Percentiles rank a stretch among this genome's conserved stretches.
Evolutionary conservation across 2,797 vertebrate genomes (phyloP).

Genomic region (Eupleurogrammus muticus): DNA sequence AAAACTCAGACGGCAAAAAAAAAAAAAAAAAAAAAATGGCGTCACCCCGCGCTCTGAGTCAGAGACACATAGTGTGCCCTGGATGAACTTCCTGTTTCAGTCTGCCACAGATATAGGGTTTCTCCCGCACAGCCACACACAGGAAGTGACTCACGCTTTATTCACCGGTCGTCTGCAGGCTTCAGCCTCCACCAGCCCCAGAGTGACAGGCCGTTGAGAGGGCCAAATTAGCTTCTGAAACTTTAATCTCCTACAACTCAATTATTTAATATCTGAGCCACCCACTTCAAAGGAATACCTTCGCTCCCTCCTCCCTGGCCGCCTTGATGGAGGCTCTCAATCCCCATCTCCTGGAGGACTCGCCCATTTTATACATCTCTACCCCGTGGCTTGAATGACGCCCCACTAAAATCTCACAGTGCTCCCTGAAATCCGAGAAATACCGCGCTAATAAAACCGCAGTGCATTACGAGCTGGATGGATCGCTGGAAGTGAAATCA

Average conservation of each 20-base stretch:
- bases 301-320: conserved; percentile 56
- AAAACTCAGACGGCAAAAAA: conserved; percentile 76
- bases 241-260: conserved; percentile 83
- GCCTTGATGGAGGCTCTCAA: conserved; percentile 73
- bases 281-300: conserved; percentile 81
- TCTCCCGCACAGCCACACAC: conserved; percentile 74
- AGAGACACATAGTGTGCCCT: conserved; percentile 70
- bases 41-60: conserved; percentile 75
- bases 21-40: too few species aligned
- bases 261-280: conserved; percentile 85
- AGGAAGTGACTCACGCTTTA: conserved; percentile 82
- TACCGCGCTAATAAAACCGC: conserved; percentile 53
- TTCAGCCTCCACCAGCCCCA: conserved; percentile 65
- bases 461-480: conserved; percentile 44
- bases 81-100: conserved; percentile 82
- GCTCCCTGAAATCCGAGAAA: conserved; percentile 61
- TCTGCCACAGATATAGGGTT: conserved; percentile 79
- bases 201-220: conserved; percentile 72
- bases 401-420: conserved; percentile 59
- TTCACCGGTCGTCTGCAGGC: conserved; percentile 73
- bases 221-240: conserved; percentile 83
- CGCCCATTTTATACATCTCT: conserved; percentile 71
- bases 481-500: conserved; percentile 49
- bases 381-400: conserved; percentile 65
- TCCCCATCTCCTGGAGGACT: conserved; percentile 69